Evolutionary conservation across 1,140 invertebrate species (phyloP).

Genomic region (Caerostris extrusa): DNA sequence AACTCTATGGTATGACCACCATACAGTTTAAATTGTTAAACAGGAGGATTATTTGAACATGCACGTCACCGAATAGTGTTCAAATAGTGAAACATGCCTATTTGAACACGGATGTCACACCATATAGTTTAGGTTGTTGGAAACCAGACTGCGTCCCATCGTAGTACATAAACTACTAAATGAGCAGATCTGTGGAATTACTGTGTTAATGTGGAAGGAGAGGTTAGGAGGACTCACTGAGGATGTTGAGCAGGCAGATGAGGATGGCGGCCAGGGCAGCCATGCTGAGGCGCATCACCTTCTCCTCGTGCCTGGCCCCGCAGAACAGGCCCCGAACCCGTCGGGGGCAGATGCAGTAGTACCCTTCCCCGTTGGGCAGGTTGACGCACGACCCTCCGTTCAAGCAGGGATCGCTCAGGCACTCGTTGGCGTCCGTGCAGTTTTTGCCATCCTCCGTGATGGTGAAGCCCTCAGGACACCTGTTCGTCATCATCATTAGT

Average conservation of each 20-base stretch:
- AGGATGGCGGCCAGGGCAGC: conserved; percentile 95
- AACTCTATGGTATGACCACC: too few species aligned
- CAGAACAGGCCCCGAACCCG: conserved; percentile 97
- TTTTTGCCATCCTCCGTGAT: conserved; percentile 93
- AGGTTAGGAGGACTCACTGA: conserved; percentile 87
- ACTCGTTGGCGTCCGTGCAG: conserved; percentile 96
- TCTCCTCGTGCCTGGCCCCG: conserved; percentile 94
- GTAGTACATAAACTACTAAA: too few species aligned
- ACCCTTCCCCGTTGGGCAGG: conserved; percentile 85
- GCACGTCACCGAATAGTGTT: too few species aligned
- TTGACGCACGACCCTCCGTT: conserved; percentile 85
- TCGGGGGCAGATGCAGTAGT: conserved; percentile 86
- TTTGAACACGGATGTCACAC: too few species aligned
- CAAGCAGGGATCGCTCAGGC: conserved; percentile 93
- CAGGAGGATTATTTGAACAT: too few species aligned
- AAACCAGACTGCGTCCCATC: too few species aligned
- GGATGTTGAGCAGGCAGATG: conserved; percentile 95
- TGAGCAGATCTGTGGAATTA: too few species aligned
- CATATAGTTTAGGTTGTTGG: too few species aligned
- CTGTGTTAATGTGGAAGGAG: not conserved
- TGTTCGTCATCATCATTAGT: conserved; percentile 80
- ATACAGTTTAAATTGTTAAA: too few species aligned
- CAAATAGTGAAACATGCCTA: too few species aligned
- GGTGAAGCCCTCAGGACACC: conserved; percentile 94
- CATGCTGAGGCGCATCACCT: conserved; percentile 95